Evolutionary conservation across 2,113 vertebrate genomes (phyloP).

Genomic region (Phyllostomus discolor): DNA sequence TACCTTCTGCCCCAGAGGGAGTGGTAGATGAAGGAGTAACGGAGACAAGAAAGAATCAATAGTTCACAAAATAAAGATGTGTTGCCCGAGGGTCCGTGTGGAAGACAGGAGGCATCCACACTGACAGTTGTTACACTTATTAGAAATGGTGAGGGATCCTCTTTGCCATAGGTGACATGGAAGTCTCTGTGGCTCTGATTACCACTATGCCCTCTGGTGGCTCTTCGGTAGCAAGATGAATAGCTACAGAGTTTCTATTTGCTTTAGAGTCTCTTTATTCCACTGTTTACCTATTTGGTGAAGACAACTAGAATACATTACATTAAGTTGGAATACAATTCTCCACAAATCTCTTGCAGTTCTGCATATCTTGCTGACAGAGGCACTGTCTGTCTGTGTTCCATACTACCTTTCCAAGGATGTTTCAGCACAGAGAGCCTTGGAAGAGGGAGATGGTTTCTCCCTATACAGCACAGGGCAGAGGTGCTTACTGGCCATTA

Average conservation of each 20-base stretch:
- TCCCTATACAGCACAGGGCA: not conserved
- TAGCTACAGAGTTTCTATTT: not conserved
- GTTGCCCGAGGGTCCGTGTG: not conserved
- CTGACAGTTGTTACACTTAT: not conserved
- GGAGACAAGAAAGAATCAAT: not conserved
- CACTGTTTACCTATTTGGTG: not conserved
- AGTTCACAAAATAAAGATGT: not conserved
- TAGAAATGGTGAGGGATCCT: not conserved
- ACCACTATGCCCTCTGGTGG: not conserved
- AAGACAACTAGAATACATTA: not conserved
- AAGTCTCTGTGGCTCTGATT: not conserved
- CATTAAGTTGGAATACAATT: not conserved
- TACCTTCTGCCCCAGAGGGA: not conserved
- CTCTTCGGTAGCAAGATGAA: not conserved
- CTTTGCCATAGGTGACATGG: not conserved
- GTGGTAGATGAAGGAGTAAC: not conserved
- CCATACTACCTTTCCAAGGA: not conserved
- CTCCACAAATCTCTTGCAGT: not conserved
- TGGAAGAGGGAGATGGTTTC: not conserved
- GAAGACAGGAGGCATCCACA: not conserved
- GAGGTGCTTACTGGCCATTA: not conserved
- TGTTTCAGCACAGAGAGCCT: not conserved
- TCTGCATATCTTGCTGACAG: not conserved
- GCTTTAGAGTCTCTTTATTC: not conserved
- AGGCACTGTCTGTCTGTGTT: not conserved